A percentile compares a stretch with the other conserved stretches of the same genome.
These are phyloP conservation scores for Escarpia spicata DNA, from an alignment of 2,888 invertebrate genomes.

Conservation along the genomic window DNA sequence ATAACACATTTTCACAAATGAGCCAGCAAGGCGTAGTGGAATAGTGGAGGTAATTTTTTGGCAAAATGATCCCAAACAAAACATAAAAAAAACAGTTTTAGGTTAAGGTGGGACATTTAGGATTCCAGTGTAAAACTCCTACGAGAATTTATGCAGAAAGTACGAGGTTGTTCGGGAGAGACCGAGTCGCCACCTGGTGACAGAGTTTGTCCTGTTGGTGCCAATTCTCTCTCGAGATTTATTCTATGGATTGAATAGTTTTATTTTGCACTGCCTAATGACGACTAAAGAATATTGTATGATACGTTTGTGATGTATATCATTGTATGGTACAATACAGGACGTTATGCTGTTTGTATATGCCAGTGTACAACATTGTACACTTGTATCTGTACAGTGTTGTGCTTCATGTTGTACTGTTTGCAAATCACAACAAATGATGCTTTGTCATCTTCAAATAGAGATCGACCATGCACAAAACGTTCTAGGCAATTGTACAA, in stretches of 20 bases:
- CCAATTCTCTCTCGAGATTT: background rate
- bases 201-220: background rate
- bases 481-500: slow-evolving; percentile 6
- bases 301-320: background rate
- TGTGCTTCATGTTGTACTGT: background rate
- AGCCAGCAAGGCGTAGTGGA: no score
- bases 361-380: background rate
- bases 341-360: slow-evolving; percentile 13
- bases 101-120: no score
- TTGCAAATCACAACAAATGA: background rate
- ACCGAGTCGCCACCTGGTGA: background rate
- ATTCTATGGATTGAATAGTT: background rate
- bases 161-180: background rate
- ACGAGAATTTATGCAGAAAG: background rate
- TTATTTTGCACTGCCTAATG: background rate
- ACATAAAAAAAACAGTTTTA: no score
- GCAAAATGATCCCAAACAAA: no score
- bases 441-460: background rate
- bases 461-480: background rate
- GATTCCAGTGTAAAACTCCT: background rate
- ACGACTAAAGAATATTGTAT: background rate
- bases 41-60: no score
- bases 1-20: no score
- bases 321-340: slow-evolving; percentile 16
- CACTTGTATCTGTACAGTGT: background rate